A percentile compares a stretch with the other conserved stretches of the same genome.
phyloP scores from a whole-genome alignment of 2,797 vertebrate species.

The Darevskia nairensis region DNA sequence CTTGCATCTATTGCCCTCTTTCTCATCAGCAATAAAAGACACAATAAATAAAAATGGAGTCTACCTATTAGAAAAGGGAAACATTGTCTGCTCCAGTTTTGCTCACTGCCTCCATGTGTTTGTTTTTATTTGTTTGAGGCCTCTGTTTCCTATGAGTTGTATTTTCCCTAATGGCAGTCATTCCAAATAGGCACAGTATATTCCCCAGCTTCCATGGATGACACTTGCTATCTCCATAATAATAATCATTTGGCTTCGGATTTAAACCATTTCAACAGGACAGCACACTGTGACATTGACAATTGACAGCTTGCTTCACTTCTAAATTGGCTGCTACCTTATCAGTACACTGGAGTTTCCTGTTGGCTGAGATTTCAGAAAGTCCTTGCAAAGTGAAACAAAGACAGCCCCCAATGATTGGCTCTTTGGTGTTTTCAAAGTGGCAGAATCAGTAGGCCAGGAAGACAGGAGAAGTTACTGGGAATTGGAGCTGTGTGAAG shows the following conservation, averaged over 20 bases:
- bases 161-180: conserved; percentile 68
- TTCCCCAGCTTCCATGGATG: conserved; percentile 62
- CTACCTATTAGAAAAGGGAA: conserved; percentile 63
- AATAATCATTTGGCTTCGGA: conserved; percentile 69
- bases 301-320: conserved; percentile 49
- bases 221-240: conserved; percentile 66
- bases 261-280: conserved; percentile 65
- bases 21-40: conserved; percentile 20
- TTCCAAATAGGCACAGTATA: conserved; percentile 66
- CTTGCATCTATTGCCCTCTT: conserved; percentile 44
- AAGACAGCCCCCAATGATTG: background rate
- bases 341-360: conserved; percentile 62
- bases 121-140: conserved; percentile 65
- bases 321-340: conserved; percentile 61
- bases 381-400: conserved; percentile 54
- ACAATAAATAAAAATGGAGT: conserved; percentile 53
- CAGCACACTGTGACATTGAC: conserved; percentile 61
- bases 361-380: conserved; percentile 53
- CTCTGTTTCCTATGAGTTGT: conserved; percentile 55
- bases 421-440: conserved; percentile 16
- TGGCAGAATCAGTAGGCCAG: background rate
- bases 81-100: conserved; percentile 35
- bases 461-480: background rate
- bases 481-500: too few relatives aligned
- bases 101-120: conserved; percentile 43